Evolutionary conservation across 2,113 vertebrate genomes (phyloP).

Genomic region (Sorex fumeus): DNA sequence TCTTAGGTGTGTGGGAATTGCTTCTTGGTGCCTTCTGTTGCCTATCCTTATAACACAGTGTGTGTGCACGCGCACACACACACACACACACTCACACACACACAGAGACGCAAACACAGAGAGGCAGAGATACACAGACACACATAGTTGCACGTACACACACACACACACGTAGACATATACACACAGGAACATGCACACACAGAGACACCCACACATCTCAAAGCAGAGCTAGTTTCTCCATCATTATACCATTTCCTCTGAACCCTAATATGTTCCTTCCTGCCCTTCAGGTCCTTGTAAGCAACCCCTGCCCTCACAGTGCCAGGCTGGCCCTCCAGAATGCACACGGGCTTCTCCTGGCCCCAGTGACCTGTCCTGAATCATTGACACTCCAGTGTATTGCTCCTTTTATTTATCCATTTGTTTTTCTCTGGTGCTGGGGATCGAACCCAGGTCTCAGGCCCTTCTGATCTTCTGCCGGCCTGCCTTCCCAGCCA

Average conservation of each 20-base stretch:
- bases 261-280: not conserved
- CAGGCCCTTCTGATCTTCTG: not conserved
- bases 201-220: not conserved
- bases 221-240: not conserved
- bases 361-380: not conserved
- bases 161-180: too few species aligned
- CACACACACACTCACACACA: not conserved
- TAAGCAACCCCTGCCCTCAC: not conserved
- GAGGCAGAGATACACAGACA: too few species aligned
- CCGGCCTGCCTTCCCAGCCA: too few species aligned
- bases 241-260: not conserved
- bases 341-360: fast-evolving
- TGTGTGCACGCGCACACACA: too few species aligned
- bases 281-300: not conserved
- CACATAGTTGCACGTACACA: too few species aligned
- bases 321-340: not conserved
- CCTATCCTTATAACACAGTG: fast-evolving
- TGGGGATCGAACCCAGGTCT: too few species aligned
- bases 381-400: not conserved
- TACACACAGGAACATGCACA: not conserved
- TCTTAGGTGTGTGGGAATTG: fast-evolving
- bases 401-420: not conserved
- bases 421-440: not conserved
- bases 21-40: not conserved
- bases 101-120: too few species aligned